A percentile compares a stretch with the other conserved stretches of the same genome.
Conservation (phyloP, 2,888 invertebrate species). For the Terebella lapidaria region DNA sequence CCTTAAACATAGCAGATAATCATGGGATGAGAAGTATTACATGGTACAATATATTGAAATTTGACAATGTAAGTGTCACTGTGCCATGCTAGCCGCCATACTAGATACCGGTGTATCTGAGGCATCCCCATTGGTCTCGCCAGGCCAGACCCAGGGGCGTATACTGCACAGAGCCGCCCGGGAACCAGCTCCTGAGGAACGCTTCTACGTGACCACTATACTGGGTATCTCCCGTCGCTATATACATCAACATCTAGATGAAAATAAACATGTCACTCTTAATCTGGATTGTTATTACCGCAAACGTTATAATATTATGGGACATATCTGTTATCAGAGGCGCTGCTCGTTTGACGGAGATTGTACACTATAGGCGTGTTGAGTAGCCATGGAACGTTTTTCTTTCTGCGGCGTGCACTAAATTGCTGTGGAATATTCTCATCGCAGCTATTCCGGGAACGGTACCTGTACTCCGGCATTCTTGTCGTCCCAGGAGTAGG, state of each 20-base stretch:
- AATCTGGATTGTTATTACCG: no score
- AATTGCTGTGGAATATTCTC: no score
- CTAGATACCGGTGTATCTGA: constrained; percentile 38
- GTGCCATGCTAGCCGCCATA: no score
- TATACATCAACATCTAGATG: constrained; percentile 33
- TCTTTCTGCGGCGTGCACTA: no score
- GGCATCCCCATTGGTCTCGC: constrained; percentile 37
- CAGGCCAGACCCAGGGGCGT: constrained; percentile 43
- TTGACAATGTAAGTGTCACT: neutral
- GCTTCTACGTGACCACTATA: constrained; percentile 32
- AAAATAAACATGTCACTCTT: no score
- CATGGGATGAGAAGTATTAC: neutral
- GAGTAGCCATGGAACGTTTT: no score
- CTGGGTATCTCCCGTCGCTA: constrained; percentile 29
- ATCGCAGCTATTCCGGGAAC: no score
- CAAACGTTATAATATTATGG: no score
- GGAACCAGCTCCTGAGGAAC: constrained; percentile 35
- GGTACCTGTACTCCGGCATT: no score
- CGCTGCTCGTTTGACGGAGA: no score
- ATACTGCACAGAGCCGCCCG: constrained; percentile 35
- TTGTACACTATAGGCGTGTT: no score
- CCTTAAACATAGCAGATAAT: constrained; percentile 25
- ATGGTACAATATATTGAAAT: neutral
- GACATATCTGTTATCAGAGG: no score
- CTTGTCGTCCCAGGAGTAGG: constrained; percentile 42